These are phyloP conservation scores for Gadus chalcogrammus DNA, from an alignment of 2,113 vertebrate species.

Conservation along the genomic window DNA sequence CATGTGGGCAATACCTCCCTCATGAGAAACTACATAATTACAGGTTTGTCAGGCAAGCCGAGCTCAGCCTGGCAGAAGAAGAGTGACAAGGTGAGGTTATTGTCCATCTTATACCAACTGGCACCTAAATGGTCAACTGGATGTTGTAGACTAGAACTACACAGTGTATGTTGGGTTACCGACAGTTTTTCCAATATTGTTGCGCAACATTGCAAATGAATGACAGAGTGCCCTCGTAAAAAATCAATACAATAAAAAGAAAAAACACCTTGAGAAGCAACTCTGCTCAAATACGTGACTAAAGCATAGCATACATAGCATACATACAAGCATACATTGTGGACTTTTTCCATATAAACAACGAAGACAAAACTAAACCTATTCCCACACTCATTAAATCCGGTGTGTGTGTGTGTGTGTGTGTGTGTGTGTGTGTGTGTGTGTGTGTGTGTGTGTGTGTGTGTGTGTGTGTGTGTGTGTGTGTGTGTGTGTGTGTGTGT, in stretches of 20 bases:
- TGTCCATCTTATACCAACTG: not conserved
- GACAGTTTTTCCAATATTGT: slow-evolving; percentile 9
- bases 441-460: slow-evolving; percentile 15
- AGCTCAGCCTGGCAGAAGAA: slow-evolving; percentile 12
- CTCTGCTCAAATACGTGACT: no score
- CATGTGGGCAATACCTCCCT: slow-evolving; percentile 22
- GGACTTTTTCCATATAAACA: not conserved
- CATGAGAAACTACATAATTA: slow-evolving; percentile 44
- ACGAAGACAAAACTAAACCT: slow-evolving; percentile 6
- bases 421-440: slow-evolving; percentile 17
- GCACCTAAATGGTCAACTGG: not conserved
- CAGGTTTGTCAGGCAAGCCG: slow-evolving; percentile 35
- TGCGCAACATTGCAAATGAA: slow-evolving; percentile 10
- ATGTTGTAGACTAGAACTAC: not conserved
- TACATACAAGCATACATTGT: no score
- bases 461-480: slow-evolving; percentile 17
- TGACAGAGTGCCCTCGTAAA: slow-evolving; percentile 10
- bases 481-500: slow-evolving; percentile 17
- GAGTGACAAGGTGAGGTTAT: slow-evolving; percentile 22
- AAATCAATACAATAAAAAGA: not conserved
- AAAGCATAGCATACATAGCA: no score
- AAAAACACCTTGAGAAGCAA: no score
- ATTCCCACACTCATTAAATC: slow-evolving; percentile 43
- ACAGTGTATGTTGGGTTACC: not conserved
- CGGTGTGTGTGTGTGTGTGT: slow-evolving; percentile 9